Evolutionary conservation across 1,140 invertebrate species (phyloP).

Genomic region (Delia radicum): DNA sequence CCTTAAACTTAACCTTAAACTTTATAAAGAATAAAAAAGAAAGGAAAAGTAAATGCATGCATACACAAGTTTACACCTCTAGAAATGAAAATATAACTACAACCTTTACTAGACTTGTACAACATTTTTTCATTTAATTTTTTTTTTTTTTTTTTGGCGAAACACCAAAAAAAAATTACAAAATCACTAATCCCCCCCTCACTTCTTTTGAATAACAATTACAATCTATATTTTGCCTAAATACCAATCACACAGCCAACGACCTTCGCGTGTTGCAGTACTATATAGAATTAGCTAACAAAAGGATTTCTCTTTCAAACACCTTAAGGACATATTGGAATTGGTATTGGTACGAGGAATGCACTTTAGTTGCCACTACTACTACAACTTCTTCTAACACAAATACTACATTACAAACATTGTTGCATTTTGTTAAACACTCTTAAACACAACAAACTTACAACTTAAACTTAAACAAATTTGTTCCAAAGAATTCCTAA

Average conservation of each 20-base stretch:
- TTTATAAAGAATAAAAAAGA: no score
- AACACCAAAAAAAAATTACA: neutral
- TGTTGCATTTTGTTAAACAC: no score
- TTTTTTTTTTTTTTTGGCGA: neutral
- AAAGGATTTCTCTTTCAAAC: neutral
- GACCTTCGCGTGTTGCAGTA: conserved; percentile 7
- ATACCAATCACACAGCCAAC: neutral
- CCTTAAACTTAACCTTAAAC: conserved; percentile 16
- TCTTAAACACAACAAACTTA: no score
- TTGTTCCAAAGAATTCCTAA: no score
- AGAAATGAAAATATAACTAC: neutral
- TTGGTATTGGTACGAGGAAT: no score
- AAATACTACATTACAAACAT: neutral
- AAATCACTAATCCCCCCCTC: neutral
- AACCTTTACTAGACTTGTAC: neutral
- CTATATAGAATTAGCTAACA: neutral
- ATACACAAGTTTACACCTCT: neutral
- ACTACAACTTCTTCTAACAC: neutral
- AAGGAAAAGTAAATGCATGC: no score
- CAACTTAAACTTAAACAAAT: neutral
- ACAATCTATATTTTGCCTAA: neutral
- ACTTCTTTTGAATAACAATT: neutral
- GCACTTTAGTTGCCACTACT: neutral
- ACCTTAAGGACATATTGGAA: conserved; percentile 20
- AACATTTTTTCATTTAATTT: neutral